A percentile compares a stretch with the other conserved stretches of the same genome.
These are phyloP conservation scores for Blastomussa wellsi DNA, from an alignment of 92 coral and sea anemone species.

Conservation along the genomic window DNA sequence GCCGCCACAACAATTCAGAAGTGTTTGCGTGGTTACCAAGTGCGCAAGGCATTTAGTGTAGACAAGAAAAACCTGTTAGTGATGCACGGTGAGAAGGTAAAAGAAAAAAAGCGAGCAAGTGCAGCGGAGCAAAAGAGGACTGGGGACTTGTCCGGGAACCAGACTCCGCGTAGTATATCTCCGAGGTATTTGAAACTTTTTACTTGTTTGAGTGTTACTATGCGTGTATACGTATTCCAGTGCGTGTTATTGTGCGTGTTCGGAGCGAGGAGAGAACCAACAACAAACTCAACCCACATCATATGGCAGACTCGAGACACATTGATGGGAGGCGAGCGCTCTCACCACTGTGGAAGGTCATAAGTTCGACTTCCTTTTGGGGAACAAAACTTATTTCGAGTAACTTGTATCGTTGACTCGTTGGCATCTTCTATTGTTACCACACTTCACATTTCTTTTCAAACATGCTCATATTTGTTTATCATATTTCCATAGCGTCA, in stretches of 20 bases:
- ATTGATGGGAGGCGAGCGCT: no score
- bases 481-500: background rate
- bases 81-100: conserved; percentile 70
- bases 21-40: conserved; percentile 77
- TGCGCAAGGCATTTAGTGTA: conserved; percentile 72
- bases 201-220: background rate
- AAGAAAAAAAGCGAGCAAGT: conserved; percentile 56
- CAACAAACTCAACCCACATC: no score
- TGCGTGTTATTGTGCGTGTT: background rate
- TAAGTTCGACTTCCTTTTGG: background rate
- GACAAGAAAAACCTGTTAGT: conserved; percentile 58
- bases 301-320: no score
- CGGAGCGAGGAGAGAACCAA: no score
- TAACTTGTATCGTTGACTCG: background rate
- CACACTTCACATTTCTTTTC: background rate
- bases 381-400: background rate
- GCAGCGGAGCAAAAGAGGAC: conserved; percentile 39
- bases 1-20: conserved; percentile 82
- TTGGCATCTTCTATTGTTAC: background rate
- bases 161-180: conserved; percentile 20
- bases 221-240: background rate
- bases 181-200: conserved; percentile 17
- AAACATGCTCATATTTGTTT: background rate
- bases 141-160: conserved; percentile 27
- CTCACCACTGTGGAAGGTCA: no score